Base-by-base conservation (phyloP, 2,888 invertebrate genomes). In the Stenotaenia linearis region DNA sequence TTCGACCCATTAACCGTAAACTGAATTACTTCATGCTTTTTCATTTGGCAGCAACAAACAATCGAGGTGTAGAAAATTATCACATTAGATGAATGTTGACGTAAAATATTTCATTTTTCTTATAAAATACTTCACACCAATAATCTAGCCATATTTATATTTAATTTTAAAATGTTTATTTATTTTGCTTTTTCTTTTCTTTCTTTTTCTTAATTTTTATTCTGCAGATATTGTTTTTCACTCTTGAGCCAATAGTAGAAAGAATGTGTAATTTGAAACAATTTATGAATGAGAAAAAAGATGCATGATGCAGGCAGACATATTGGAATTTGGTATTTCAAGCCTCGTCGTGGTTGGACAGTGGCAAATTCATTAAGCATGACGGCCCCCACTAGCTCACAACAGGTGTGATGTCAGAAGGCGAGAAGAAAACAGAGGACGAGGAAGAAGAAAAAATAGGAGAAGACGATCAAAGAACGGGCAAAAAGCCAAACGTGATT, bases 221-320 rank as follows among this genome's bases (percentile, higher is more conserved):
- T 15, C 25, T 28, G 28, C 28, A 69, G 69, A 69, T 69, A 10
- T 23, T 69, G n/a, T 23, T 69, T 69, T 69, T 69, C 25, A 28
- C 69, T 69, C 15, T 69, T 15, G 2, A 7, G 12, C 69, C 69
- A 9, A 28, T 28, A 25, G 28, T 25, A 23, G 25, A 28, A 69
- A 50, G 50, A 50, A 50, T 40, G 40, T 40, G 40, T 40, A 40
- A 40, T 40, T 40, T 32, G 4, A 9, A 6, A 9, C 32, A n/a
- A n/a, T 32, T 32, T 32, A 32, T 32, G 32, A 32, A 32, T 32
- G 32, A 9, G 32, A 61, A 61, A 25, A 61, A 25, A 23, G 7
- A 21, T 69, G 69, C 69, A 69, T 10, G 69, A 69, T 69, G 69
- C 69, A 69, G 69, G 69, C 69, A 69, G 69, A 69, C 69, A 69